Base-by-base conservation (phyloP, 2,888 invertebrate species). In the Alloscopus bannaensis region DNA sequence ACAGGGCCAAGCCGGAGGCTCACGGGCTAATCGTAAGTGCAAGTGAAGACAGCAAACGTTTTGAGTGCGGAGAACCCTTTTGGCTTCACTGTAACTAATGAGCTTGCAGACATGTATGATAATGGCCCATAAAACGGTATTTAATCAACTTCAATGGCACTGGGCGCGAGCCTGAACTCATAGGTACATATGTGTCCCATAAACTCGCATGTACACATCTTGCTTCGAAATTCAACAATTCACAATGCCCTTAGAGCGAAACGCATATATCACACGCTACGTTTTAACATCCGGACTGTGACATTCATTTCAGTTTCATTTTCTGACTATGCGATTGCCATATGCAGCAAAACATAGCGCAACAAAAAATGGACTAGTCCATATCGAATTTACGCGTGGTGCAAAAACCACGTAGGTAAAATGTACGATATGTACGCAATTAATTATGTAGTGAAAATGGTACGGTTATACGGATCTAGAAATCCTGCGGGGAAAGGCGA, bases 351-450 rank as follows among this genome's bases (percentile, higher is more conserved):
- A 8, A 36, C 18, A 24, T 22, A 6, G 8, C 20, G 36, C 29
- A 59, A 20, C 28, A 50, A 36, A 26, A 68, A 57, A 68, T 52
- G 52, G 66, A 66, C 24, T 52, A 55, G 24, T 36, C 55, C 68
- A 68, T 40, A 26, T 16, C 69, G 31, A 69, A 69, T 59, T 20
- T 13, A 31, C 20, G 26, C n/a, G 59, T 18, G 20, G 2, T 28
- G 20, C 55, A n/a, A n/a, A n/a, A n/a, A n/a, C n/a, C n/a, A n/a
- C n/a, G n/a, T n/a, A n/a, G n/a, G n/a, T n/a, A n/a, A n/a, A n/a
- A n/a, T n/a, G n/a, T n/a, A n/a, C n/a, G n/a, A n/a, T n/a, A n/a
- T n/a, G n/a, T n/a, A n/a, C n/a, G n/a, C n/a, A n/a, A n/a, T n/a
- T n/a, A n/a, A n/a, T n/a, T n/a, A n/a, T n/a, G n/a, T n/a, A n/a